Base-by-base conservation (phyloP, 2,888 invertebrate species). In the Drosophila koepferae region DNA sequence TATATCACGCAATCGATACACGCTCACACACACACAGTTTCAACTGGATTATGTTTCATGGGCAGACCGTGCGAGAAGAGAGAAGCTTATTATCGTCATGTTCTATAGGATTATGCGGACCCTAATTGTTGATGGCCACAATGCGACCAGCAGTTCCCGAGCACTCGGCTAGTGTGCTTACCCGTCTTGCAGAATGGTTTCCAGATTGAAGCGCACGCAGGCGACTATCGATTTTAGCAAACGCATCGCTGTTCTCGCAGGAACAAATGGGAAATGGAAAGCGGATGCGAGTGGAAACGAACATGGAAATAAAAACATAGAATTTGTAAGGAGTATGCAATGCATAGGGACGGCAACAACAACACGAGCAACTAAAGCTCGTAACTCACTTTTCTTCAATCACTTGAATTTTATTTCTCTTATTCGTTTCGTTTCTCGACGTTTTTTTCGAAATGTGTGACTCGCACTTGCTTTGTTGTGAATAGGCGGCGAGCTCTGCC, bases 211-310 rank as follows among this genome's bases (percentile, higher is more conserved):
- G 44, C 74, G 70, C 41, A 64, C 67, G 46, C 67, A 79, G 62
- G 74, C 70, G 48, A 85, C 31, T 86, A 92, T 90, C 80, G 90
- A 91, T 89, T 91, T 91, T 60, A 86, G 53, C 62, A 80, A 63
- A 61, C 68, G 75, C 78, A 75, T 80, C 80, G 77, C 82, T 80
- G 65, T 31, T 34, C 38, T 34, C 38, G 48, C 43, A 18, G 23
- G n/a, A 38, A 43, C 41, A 55, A 67, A 40, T 64, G 34, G 18
- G 73, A 74, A 67, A 67, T 23, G 38, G 48, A 58, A 6, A 38
- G 14, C 14, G 38, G 14, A 38, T 38, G 38, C 38, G 5, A 38
- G 14, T 38, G 31, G 31, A 14, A 18, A 20, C 40, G 9, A 41
- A 31, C 34, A n/a, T 53, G 40, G n/a, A 48, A 55, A 51, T 18